A percentile compares a stretch with the other conserved stretches of the same genome.
Conservation (phyloP, 2,113 vertebrate species). For the Noctilio leporinus region DNA sequence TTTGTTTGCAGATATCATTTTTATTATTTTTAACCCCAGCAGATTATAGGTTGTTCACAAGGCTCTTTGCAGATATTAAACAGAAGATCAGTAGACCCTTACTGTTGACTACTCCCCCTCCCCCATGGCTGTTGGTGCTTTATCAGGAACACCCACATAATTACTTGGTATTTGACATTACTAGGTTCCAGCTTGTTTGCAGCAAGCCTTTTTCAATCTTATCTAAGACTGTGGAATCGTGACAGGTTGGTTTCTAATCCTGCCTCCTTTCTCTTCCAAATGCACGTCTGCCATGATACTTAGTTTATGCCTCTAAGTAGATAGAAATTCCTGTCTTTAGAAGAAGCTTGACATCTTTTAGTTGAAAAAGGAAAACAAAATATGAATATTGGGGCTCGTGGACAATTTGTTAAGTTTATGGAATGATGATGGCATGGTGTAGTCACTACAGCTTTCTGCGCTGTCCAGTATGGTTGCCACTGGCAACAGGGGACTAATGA, state of each 20-base stretch:
- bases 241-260: not conserved
- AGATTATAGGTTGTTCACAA: not conserved
- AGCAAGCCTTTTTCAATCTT: not conserved
- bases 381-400: not conserved
- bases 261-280: not conserved
- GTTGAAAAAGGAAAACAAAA: not conserved
- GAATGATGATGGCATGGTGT: accelerated
- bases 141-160: not conserved
- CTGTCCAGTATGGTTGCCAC: accelerated
- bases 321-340: not conserved
- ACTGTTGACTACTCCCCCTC: not conserved
- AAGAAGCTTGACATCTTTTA: not conserved
- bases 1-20: not conserved
- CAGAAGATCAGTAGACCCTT: not conserved
- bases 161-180: not conserved
- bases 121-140: not conserved
- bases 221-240: not conserved
- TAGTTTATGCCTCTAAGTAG: not conserved
- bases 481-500: too few relatives aligned
- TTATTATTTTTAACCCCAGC: not conserved
- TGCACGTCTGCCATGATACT: not conserved
- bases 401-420: not conserved
- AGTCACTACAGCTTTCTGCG: not conserved
- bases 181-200: not conserved
- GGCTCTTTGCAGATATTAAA: not conserved